A percentile compares a stretch with the other conserved stretches of the same genome.
Evolutionary conservation across 1,140 invertebrate genomes (phyloP).

Genomic region (Pseudomyrmex dendroicus): DNA sequence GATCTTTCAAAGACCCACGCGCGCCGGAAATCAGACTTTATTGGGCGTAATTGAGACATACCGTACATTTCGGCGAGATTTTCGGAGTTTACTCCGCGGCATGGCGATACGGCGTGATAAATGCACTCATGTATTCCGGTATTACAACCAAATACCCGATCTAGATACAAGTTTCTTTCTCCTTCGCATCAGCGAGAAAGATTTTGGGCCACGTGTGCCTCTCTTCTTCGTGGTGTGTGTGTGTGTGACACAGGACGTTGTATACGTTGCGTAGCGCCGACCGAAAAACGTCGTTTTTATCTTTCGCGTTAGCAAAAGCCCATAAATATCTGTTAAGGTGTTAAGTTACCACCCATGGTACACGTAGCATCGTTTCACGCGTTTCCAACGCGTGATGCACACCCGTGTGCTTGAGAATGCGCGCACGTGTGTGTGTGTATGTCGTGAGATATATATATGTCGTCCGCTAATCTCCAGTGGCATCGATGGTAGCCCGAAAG

Average conservation of each 20-base stretch:
- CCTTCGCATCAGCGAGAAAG: conserved; percentile 12
- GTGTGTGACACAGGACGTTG: conserved; percentile 32
- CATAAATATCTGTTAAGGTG: conserved; percentile 73
- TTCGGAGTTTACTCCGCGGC: conserved; percentile 43
- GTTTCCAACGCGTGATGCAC: not conserved
- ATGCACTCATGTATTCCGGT: conserved; percentile 43
- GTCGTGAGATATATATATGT: conserved; percentile 17
- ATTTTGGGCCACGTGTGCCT: not conserved
- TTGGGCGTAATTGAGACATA: conserved; percentile 62
- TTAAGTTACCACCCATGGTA: conserved; percentile 73
- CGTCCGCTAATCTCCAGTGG: conserved; percentile 63
- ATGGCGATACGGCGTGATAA: conserved; percentile 47
- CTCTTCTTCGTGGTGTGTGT: not conserved
- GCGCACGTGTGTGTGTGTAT: not conserved
- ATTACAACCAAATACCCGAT: conserved; percentile 40
- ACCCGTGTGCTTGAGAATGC: not conserved
- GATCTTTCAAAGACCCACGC: not conserved
- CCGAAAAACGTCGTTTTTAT: conserved; percentile 70
- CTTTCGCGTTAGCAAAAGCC: conserved; percentile 66
- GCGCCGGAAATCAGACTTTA: conserved; percentile 7
- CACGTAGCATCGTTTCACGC: conserved; percentile 54
- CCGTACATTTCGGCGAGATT: conserved; percentile 44
- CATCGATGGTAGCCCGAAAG: conserved; percentile 68
- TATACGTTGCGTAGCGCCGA: conserved; percentile 37
- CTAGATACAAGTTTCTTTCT: conserved; percentile 34